Evolutionary conservation across 2,113 vertebrate species (phyloP).

Genomic region (Caretta caretta): DNA sequence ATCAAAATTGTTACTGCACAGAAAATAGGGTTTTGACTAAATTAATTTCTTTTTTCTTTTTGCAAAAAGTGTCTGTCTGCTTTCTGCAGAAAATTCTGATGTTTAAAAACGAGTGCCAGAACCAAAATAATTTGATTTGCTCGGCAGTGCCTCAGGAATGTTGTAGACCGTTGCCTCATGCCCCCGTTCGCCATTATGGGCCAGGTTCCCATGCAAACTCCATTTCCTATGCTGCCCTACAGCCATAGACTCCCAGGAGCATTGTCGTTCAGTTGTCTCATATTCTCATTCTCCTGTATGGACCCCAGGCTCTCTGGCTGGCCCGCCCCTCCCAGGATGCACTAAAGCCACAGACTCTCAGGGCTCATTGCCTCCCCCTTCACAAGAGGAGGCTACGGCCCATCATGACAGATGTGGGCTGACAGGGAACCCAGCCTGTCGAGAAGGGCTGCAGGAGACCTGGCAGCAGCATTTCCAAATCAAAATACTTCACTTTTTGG

Average conservation of each 20-base stretch:
- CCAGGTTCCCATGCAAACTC: too few relatives aligned
- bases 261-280: not conserved
- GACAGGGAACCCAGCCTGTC: too few relatives aligned
- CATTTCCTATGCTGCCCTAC: too few relatives aligned
- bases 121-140: not conserved
- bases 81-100: not conserved
- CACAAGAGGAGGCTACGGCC: not conserved
- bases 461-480: not conserved
- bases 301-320: not conserved
- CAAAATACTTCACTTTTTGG: not conserved
- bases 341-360: not conserved
- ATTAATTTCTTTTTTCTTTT: not conserved
- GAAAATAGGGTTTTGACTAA: too few relatives aligned
- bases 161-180: not conserved
- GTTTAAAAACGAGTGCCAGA: not conserved
- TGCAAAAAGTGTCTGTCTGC: rapidly evolving
- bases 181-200: too few relatives aligned
- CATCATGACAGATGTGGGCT: not conserved
- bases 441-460: too few relatives aligned
- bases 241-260: too few relatives aligned
- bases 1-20: too few relatives aligned
- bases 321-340: rapidly evolving
- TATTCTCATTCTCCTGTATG: not conserved
- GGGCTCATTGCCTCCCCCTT: not conserved
- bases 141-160: rapidly evolving